phyloP scores from a whole-genome alignment of 1,140 invertebrate genomes.

The Nymphalis io region DNA sequence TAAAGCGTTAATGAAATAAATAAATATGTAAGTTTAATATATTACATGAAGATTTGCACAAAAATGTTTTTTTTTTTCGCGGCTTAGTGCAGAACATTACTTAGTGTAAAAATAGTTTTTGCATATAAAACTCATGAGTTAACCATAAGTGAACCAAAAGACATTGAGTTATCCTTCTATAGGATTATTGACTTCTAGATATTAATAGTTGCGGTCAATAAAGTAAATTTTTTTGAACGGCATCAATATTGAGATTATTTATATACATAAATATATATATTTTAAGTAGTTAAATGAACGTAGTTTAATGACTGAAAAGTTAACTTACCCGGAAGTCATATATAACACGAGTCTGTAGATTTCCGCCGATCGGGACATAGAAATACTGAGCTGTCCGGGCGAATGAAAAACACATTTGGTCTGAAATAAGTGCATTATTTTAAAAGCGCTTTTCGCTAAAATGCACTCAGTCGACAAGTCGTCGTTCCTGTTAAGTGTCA shows the following conservation, averaged over 20 bases:
- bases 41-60: too few relatives aligned
- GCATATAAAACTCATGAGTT: too few relatives aligned
- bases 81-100: too few relatives aligned
- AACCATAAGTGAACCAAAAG: too few relatives aligned
- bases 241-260: not conserved
- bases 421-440: constrained; percentile 33
- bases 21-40: too few relatives aligned
- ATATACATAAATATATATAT: not conserved
- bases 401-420: constrained; percentile 25
- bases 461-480: constrained; percentile 36
- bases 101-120: too few relatives aligned
- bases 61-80: too few relatives aligned
- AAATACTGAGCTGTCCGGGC: constrained; percentile 1
- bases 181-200: too few relatives aligned
- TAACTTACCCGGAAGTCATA: not conserved
- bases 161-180: too few relatives aligned
- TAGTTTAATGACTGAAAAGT: not conserved
- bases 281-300: not conserved
- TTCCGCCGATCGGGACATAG: constrained; percentile 1
- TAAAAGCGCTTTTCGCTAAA: constrained; percentile 29
- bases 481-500: constrained; percentile 21
- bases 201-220: too few relatives aligned
- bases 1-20: too few relatives aligned
- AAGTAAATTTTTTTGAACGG: too few relatives aligned
- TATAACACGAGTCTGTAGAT: not conserved